phyloP scores from a whole-genome alignment of 2,888 invertebrate genomes.

The Platycheirus albimanus region DNA sequence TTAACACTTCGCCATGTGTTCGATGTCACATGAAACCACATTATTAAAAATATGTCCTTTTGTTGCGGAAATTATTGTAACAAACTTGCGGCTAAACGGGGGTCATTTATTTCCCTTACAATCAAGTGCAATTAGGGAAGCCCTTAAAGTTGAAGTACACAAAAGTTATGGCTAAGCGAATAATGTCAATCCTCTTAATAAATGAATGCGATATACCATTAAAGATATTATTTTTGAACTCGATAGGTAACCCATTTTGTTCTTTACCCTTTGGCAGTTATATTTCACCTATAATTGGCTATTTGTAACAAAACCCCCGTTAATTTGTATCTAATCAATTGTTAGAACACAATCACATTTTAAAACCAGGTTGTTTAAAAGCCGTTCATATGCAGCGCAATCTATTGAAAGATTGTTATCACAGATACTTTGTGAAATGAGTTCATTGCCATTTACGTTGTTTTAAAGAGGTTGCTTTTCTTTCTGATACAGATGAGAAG shows the following conservation, averaged over 20 bases:
- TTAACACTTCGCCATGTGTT: too few species aligned
- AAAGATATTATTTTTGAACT: too few species aligned
- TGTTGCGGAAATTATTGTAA: neutral
- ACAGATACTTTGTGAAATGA: slow-evolving; percentile 16
- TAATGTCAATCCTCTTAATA: slow-evolving; percentile 31
- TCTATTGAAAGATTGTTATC: slow-evolving; percentile 16
- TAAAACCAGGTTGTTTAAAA: neutral
- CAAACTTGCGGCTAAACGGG: neutral
- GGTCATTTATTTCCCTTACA: neutral
- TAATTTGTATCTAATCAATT: too few species aligned
- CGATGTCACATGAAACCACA: slow-evolving; percentile 7
- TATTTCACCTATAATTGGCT: too few species aligned
- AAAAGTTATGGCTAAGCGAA: slow-evolving; percentile 1
- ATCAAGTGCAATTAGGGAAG: slow-evolving; percentile 17
- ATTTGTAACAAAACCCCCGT: too few species aligned
- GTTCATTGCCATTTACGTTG: neutral
- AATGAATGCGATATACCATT: too few species aligned
- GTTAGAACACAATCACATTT: slow-evolving; percentile 12
- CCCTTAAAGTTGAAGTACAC: slow-evolving; percentile 6
- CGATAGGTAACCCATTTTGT: too few species aligned
- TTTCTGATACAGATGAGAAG: too few species aligned
- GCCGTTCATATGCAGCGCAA: neutral
- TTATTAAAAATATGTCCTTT: neutral
- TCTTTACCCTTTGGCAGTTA: too few species aligned
- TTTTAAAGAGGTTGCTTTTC: neutral